phyloP scores from a whole-genome alignment of 2,797 vertebrate genomes.

The Bryconaethiops microstoma region DNA sequence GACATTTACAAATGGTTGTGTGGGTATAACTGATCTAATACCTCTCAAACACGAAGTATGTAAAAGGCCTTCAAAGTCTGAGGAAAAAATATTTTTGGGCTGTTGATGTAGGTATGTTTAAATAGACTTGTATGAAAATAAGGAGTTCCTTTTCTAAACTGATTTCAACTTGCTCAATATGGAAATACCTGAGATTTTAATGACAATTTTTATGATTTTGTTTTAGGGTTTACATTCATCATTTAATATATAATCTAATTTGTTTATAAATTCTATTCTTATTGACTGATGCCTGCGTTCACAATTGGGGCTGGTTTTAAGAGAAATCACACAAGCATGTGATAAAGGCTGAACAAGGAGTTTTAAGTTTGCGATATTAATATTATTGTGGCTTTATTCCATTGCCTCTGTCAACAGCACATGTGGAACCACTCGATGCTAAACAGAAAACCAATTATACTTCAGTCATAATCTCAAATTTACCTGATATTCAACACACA shows the following conservation, averaged over 20 bases:
- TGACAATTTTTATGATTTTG: background rate
- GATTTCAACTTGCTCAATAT: background rate
- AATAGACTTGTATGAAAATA: background rate
- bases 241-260: background rate
- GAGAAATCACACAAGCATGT: background rate
- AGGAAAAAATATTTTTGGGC: background rate
- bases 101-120: no score
- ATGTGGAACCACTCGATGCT: background rate
- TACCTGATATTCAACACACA: background rate
- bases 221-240: no score
- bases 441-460: background rate
- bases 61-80: background rate
- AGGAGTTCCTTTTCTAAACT: background rate
- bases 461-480: background rate
- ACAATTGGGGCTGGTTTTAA: background rate
- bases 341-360: background rate
- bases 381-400: background rate
- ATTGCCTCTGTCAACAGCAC: background rate
- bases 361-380: background rate
- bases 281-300: background rate
- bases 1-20: background rate
- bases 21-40: background rate
- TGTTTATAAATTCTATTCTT: no score
- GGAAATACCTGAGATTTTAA: background rate
- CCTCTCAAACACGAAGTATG: background rate